Conservation (phyloP, 2,888 invertebrate genomes). For the Artemia sinica region DNA sequence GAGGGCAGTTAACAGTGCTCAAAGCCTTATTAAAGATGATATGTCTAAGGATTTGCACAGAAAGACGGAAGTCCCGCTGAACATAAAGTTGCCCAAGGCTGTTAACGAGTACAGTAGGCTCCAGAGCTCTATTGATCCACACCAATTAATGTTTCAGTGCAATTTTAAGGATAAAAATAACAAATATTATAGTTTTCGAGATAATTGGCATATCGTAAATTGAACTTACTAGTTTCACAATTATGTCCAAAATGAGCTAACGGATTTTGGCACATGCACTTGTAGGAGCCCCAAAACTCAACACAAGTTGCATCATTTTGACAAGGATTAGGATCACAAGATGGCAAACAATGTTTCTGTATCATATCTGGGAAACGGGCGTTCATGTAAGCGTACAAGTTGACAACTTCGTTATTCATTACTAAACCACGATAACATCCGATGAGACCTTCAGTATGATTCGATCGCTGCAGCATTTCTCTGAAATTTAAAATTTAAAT, state of each 20-base stretch:
- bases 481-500: slow-evolving; percentile 37
- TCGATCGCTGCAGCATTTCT: slow-evolving; percentile 60
- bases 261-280: slow-evolving; percentile 75
- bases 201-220: not conserved
- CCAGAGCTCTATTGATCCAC: not conserved
- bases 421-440: slow-evolving; percentile 84
- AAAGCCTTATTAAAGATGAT: too few relatives aligned
- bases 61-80: too few relatives aligned
- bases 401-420: slow-evolving; percentile 73
- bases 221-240: slow-evolving; percentile 66
- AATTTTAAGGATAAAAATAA: not conserved
- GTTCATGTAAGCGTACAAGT: slow-evolving; percentile 80
- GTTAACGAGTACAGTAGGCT: too few relatives aligned
- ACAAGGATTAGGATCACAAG: slow-evolving; percentile 83
- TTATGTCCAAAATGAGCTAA: slow-evolving; percentile 79
- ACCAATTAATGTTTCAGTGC: slow-evolving; percentile 14
- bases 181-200: not conserved
- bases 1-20: too few relatives aligned
- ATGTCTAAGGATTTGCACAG: too few relatives aligned
- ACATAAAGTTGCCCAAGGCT: too few relatives aligned
- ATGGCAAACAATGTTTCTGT: slow-evolving; percentile 69
- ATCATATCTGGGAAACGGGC: slow-evolving; percentile 78
- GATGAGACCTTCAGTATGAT: slow-evolving; percentile 55
- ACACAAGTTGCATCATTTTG: slow-evolving; percentile 64
- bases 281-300: slow-evolving; percentile 42